These are phyloP conservation scores for Arrhopalites spinosus DNA, from an alignment of 2,888 invertebrate genomes.

Conservation along the genomic window DNA sequence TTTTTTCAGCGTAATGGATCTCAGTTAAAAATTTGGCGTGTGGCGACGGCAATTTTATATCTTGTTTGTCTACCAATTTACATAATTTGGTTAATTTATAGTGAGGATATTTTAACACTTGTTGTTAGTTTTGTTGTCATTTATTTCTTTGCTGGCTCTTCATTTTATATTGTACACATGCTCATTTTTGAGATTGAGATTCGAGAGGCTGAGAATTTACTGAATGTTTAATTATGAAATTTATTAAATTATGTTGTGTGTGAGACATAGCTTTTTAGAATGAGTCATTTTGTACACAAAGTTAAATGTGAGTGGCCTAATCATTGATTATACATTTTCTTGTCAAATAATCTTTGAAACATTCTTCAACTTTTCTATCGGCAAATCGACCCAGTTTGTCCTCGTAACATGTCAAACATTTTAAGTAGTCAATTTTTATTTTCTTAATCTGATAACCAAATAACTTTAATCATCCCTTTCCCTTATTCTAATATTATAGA, in stretches of 20 bases:
- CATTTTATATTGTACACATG: constrained; percentile 30
- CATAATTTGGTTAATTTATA: constrained; percentile 22
- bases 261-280: too few species aligned
- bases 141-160: constrained; percentile 27
- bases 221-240: not conserved
- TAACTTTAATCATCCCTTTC: too few species aligned
- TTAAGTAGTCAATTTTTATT: too few species aligned
- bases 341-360: too few species aligned
- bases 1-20: constrained; percentile 10
- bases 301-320: too few species aligned
- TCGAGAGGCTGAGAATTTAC: constrained; percentile 8
- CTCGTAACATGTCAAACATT: too few species aligned
- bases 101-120: constrained; percentile 19
- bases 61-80: constrained; percentile 27
- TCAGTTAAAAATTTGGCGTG: constrained; percentile 19
- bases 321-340: too few species aligned
- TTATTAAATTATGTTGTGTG: not conserved
- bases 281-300: too few species aligned
- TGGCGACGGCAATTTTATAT: constrained; percentile 25
- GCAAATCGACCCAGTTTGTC: too few species aligned
- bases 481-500: too few species aligned
- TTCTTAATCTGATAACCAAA: too few species aligned
- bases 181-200: constrained; percentile 30
- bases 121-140: constrained; percentile 24
- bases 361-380: too few species aligned